Conservation (phyloP, 2,888 invertebrate species). For the Steromphala cineraria region DNA sequence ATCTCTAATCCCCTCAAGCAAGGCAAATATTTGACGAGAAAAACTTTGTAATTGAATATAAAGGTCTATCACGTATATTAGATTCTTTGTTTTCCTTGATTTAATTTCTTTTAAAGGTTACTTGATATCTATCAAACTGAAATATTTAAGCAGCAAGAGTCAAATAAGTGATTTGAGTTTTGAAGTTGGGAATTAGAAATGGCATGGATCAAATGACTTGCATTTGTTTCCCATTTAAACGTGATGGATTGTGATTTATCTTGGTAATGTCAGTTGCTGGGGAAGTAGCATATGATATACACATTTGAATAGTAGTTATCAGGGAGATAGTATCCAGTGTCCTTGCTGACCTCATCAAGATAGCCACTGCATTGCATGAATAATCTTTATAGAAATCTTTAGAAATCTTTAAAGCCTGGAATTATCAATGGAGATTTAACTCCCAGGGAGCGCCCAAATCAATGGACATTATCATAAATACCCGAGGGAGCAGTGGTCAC, state of each 20-base stretch:
- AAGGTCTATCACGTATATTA: no score
- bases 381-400: background rate
- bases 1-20: background rate
- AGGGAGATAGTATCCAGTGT: constrained; percentile 7
- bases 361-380: background rate
- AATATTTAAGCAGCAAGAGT: no score
- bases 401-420: background rate
- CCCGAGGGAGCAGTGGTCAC: background rate
- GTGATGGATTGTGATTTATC: background rate
- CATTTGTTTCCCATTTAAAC: background rate
- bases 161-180: no score
- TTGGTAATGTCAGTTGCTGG: background rate
- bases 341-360: background rate
- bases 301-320: background rate
- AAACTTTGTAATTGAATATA: no score
- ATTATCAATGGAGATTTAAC: background rate
- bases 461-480: background rate
- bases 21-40: background rate
- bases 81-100: no score
- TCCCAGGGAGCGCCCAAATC: background rate
- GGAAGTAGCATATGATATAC: constrained; percentile 15
- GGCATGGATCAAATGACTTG: no score
- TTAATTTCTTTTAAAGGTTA: no score
- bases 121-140: no score
- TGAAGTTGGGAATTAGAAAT: no score